Conservation (phyloP, 2,888 invertebrate species). For the Hymenopus coronatus region DNA sequence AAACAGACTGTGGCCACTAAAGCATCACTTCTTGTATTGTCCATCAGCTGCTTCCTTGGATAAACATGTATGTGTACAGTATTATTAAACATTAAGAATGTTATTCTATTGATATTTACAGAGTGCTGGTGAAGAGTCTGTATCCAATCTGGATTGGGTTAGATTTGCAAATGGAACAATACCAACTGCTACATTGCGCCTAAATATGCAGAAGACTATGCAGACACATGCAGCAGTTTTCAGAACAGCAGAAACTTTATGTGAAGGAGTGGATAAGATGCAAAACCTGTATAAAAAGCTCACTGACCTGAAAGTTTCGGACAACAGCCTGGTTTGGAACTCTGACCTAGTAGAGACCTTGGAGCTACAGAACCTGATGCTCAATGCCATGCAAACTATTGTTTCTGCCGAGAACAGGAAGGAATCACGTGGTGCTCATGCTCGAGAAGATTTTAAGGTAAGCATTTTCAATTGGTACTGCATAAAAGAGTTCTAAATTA, state of each 20-base stretch:
- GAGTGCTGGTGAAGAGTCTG: slow-evolving; percentile 89
- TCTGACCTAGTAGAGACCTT: slow-evolving; percentile 94
- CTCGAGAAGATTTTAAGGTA: slow-evolving; percentile 90
- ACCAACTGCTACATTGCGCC: slow-evolving; percentile 79
- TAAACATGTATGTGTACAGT: no score
- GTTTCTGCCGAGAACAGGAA: slow-evolving; percentile 88
- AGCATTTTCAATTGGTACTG: no score
- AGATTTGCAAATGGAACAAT: slow-evolving; percentile 75
- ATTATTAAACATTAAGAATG: no score
- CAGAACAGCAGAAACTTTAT: slow-evolving; percentile 82
- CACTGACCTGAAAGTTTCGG: slow-evolving; percentile 72
- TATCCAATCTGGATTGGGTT: slow-evolving; percentile 86
- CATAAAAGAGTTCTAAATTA: no score
- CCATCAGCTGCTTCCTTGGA: no score
- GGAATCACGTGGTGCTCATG: slow-evolving; percentile 98
- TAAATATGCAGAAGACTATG: slow-evolving; percentile 96
- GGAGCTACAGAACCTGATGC: slow-evolving; percentile 94
- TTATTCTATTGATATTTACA: slow-evolving; percentile 43
- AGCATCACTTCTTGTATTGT: no score
- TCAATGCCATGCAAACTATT: slow-evolving; percentile 92
- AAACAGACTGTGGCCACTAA: no score
- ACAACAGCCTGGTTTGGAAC: slow-evolving; percentile 86
- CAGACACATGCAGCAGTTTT: slow-evolving; percentile 97
- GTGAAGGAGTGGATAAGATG: slow-evolving; percentile 78
- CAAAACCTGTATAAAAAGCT: slow-evolving; percentile 72